A percentile compares a stretch with the other conserved stretches of the same genome.
These are phyloP conservation scores for Echinometra lucunter DNA, from an alignment of 53 echinoderm and acorn worm genomes.

Conservation along the genomic window DNA sequence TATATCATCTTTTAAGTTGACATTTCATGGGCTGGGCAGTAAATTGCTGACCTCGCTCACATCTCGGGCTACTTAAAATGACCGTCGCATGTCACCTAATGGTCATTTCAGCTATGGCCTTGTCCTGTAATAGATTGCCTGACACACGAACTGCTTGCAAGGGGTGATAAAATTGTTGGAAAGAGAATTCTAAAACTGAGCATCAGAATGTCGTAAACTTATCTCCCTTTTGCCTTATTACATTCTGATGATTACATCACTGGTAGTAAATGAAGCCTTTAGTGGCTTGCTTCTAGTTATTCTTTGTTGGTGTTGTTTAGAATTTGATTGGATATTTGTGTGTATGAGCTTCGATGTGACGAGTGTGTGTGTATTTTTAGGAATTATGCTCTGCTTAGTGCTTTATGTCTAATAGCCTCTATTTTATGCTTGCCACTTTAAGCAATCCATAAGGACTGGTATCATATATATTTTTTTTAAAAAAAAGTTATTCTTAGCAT, in stretches of 20 bases:
- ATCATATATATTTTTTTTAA: no score
- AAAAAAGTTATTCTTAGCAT: neutral
- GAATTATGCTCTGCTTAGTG: no score
- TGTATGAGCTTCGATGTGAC: no score
- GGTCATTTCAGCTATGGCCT: slow-evolving; percentile 19
- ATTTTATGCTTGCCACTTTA: no score
- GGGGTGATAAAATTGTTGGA: neutral
- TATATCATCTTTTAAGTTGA: slow-evolving; percentile 1
- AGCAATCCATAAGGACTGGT: no score
- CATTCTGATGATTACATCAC: neutral
- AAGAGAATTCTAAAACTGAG: neutral
- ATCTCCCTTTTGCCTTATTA: neutral
- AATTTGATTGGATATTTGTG: neutral
- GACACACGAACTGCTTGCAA: neutral
- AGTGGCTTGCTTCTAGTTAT: no score
- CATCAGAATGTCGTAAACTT: neutral
- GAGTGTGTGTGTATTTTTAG: no score
- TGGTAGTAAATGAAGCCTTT: neutral
- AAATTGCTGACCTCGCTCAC: neutral
- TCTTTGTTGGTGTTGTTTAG: neutral
- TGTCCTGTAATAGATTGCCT: neutral
- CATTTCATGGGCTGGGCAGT: slow-evolving; percentile 10
- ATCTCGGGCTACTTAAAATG: neutral
- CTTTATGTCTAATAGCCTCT: no score
- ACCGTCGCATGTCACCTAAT: slow-evolving; percentile 7